These are phyloP conservation scores for Rallus crepitans DNA, from an alignment of 2,797 vertebrate genomes.

Conservation along the genomic window DNA sequence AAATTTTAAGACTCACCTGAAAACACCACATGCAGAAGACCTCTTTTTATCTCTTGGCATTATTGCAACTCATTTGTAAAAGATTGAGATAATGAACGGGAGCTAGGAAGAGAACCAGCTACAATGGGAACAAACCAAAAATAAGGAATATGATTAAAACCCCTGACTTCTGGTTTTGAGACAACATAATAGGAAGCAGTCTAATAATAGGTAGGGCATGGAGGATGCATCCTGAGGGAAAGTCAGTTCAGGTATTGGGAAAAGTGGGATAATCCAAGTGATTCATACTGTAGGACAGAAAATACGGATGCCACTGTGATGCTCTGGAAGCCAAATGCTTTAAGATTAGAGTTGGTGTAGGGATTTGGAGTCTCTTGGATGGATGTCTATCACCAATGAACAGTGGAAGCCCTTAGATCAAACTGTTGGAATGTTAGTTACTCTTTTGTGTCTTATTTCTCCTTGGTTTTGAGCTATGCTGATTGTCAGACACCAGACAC, in stretches of 20 bases:
- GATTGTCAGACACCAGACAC: fast-evolving
- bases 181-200: not conserved
- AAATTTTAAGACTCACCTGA: not conserved
- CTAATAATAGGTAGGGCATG: not conserved
- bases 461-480: not conserved
- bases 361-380: not conserved
- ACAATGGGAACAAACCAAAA: not conserved
- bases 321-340: not conserved
- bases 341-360: not conserved
- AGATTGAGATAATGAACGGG: not conserved
- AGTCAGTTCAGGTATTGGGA: not conserved
- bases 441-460: not conserved
- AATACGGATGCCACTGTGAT: not conserved
- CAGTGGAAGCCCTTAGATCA: not conserved
- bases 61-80: not conserved
- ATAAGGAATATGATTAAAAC: not conserved
- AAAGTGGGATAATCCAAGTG: not conserved
- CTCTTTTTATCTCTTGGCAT: not conserved
- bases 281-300: not conserved
- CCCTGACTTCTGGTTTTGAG: not conserved
- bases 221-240: not conserved
- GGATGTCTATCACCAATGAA: not conserved
- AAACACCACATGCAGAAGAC: not conserved
- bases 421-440: fast-evolving
- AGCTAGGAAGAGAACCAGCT: not conserved